Base-by-base conservation (phyloP, 1,140 invertebrate genomes). In the Uloborus diversus region DNA sequence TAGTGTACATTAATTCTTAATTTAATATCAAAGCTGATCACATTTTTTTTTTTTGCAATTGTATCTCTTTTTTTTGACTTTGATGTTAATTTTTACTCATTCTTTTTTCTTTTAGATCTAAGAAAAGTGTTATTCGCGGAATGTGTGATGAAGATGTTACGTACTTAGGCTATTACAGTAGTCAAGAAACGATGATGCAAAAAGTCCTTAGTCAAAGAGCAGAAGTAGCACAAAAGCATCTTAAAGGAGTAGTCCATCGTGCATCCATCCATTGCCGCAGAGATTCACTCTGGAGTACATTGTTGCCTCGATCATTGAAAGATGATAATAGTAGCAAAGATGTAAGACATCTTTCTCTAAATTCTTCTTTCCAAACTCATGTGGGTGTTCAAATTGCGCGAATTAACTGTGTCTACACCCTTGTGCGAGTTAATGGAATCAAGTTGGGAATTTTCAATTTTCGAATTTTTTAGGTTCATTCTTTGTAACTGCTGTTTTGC, bases 81-180 rank as follows among this genome's bases (percentile, higher is more conserved):
- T 9, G 7, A 42, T 42, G 37, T 9, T 9, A 42, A 42, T 42
- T n/a, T n/a, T 53, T 53, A 53, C 1, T 17, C 51, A 37, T 49
- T 14, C 17, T 28, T 17, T 32, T 23, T 30, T 17, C 1, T 17
- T 32, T 30, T 30, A 68, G 65, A n/a, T 68, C 65, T 20, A 62
- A 62, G 32, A 62, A 37, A 37, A 53, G 30, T 28, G 33, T 57
- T 23, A 25, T 75, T 2, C 61, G 73, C 30, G 32, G 82, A 30
- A 81, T 83, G 42, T 83, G 82, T 49, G 49, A 85, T 82, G 92
- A 93, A 84, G 90, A 89, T 13, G 89, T 93, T 2, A 92, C 92
- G 86, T 93, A 93, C 85, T 86, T 93, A 13, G 92, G 92, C 3
- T 93, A 92, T 83, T 93, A 92, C 84, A 93, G 92, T 20, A 91